Conservation (phyloP, 2,113 vertebrate genomes). For the Nesospiza acunhae region DNA sequence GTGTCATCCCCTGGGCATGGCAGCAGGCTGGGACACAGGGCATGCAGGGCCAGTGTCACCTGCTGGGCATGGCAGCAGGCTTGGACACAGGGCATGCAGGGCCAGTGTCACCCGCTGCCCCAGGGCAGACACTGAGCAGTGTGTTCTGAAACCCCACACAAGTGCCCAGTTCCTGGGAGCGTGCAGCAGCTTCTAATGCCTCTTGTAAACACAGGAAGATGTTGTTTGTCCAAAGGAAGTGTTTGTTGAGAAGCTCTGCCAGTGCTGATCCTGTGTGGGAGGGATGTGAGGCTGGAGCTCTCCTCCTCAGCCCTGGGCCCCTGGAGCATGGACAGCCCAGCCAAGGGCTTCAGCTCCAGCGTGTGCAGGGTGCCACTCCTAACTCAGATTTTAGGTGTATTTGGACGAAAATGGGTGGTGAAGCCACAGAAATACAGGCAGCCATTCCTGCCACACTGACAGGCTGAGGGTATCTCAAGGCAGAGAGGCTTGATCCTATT, state of each 20-base stretch:
- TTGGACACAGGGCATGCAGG: background rate
- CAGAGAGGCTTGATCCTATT: background rate
- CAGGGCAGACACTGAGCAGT: no score
- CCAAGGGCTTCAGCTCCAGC: background rate
- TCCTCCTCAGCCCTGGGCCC: background rate
- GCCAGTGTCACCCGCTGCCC: background rate
- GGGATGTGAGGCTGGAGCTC: background rate
- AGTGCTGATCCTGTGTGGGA: background rate
- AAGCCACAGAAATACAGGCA: background rate
- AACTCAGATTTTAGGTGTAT: accelerated
- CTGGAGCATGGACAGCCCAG: background rate
- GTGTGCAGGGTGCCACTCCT: background rate
- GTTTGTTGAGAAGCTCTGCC: background rate
- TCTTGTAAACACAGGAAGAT: background rate
- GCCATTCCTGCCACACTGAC: background rate
- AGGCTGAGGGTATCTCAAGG: background rate
- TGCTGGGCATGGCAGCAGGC: background rate
- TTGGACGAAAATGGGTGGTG: background rate
- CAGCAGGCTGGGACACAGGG: no score
- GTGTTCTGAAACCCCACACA: background rate
- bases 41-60: no score
- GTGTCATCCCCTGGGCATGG: no score
- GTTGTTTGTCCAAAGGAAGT: background rate
- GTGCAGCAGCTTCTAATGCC: background rate
- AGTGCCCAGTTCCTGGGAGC: background rate